These are phyloP conservation scores for Erythrocercus mccallii DNA, from an alignment of 2,113 vertebrate genomes.

Conservation along the genomic window DNA sequence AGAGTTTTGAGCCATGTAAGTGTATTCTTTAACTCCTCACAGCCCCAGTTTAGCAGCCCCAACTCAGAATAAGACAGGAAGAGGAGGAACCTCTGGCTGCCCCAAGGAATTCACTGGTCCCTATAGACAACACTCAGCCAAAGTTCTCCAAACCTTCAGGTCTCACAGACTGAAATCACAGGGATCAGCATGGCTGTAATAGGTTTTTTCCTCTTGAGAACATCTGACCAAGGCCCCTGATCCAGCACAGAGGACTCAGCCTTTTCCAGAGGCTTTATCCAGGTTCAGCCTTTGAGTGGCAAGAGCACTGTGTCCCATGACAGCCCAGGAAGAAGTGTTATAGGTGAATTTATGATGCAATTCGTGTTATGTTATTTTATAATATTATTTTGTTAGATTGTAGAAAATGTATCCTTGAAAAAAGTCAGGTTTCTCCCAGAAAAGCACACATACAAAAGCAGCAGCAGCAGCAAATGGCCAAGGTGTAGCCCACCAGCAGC, in stretches of 20 bases:
- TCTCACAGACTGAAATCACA: not conserved
- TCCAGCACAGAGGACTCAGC: not conserved
- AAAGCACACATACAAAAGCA: too few species aligned
- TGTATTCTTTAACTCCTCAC: not conserved
- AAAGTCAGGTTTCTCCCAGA: too few species aligned
- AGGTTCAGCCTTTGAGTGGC: not conserved
- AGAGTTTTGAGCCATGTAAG: not conserved
- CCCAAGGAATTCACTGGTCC: accelerated
- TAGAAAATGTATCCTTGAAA: too few species aligned
- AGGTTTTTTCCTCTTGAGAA: not conserved
- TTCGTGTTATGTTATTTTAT: too few species aligned
- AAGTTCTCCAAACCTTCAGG: not conserved
- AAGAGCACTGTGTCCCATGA: not conserved
- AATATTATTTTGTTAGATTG: too few species aligned
- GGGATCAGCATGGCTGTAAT: not conserved
- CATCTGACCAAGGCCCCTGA: not conserved
- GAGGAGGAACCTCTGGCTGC: not conserved
- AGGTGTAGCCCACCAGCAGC: too few species aligned
- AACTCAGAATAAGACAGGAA: not conserved
- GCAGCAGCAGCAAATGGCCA: too few species aligned
- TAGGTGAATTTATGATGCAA: too few species aligned
- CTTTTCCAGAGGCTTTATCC: not conserved
- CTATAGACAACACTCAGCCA: accelerated
- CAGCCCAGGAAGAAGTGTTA: not conserved
- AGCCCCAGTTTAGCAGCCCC: not conserved